Conservation (phyloP, 2,113 vertebrate genomes). For the Spheniscus mendiculus region DNA sequence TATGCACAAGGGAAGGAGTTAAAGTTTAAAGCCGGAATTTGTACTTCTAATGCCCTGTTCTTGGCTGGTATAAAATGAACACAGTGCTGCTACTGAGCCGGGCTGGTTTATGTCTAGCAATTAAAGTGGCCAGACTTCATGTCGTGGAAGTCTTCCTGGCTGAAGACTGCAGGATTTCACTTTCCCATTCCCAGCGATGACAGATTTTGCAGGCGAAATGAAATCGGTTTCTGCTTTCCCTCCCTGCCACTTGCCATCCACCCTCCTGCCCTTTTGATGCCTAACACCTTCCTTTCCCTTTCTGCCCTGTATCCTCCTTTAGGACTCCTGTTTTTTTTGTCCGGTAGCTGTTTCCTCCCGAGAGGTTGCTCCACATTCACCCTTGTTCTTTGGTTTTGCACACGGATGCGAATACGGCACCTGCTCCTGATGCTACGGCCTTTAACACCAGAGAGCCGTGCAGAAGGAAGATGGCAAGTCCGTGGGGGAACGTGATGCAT, state of each 20-base stretch:
- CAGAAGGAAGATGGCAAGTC: not conserved
- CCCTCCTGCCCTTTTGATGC: not conserved
- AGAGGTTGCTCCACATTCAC: not conserved
- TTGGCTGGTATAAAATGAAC: not conserved
- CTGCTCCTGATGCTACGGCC: not conserved
- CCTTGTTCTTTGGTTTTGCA: not conserved
- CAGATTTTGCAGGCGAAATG: not conserved
- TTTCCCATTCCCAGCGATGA: not conserved
- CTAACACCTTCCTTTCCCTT: not conserved
- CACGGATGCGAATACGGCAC: rapidly evolving
- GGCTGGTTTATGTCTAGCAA: not conserved
- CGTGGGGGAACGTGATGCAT: rapidly evolving
- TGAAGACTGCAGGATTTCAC: not conserved
- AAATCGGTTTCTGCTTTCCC: not conserved
- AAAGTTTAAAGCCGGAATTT: not conserved
- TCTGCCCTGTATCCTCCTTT: not conserved
- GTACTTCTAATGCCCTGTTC: not conserved
- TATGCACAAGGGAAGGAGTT: not conserved
- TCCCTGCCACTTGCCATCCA: not conserved
- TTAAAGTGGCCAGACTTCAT: not conserved
- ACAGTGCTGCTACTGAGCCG: rapidly evolving
- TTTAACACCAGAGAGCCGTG: rapidly evolving
- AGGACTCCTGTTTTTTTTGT: not conserved
- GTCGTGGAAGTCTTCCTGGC: not conserved
- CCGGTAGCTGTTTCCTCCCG: not conserved